A percentile compares a stretch with the other conserved stretches of the same genome.
Conservation (phyloP, 2,113 vertebrate species). For the Tauraco erythrolophus region DNA sequence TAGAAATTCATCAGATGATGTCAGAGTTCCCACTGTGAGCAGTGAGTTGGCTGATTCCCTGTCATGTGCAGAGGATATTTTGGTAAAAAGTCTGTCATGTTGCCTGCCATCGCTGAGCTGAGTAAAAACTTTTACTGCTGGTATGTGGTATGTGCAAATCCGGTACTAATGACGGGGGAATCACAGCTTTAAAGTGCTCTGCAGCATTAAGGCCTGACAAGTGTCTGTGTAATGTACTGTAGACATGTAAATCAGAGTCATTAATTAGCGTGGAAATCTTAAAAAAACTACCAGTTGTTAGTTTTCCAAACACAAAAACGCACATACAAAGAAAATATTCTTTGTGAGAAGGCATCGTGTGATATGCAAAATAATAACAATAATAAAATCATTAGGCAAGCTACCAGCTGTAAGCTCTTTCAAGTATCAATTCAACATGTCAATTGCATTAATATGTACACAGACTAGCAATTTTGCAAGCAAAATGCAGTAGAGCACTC, state of each 20-base stretch:
- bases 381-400: background rate
- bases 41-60: background rate
- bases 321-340: background rate
- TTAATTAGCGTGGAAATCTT: background rate
- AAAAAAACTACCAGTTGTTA: background rate
- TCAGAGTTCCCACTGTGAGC: background rate
- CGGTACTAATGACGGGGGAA: background rate
- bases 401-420: background rate
- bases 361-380: background rate
- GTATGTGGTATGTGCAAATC: background rate
- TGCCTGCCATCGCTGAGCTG: background rate
- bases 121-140: background rate
- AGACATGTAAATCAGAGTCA: background rate
- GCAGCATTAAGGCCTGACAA: background rate
- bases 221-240: background rate
- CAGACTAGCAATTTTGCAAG: background rate
- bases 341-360: background rate
- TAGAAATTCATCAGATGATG: background rate
- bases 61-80: background rate
- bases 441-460: background rate
- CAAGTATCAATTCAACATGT: background rate
- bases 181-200: background rate
- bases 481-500: background rate
- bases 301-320: background rate
- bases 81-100: background rate